Base-by-base conservation (phyloP, 2,797 vertebrate genomes). In the Typhlichthys eigenmanni region DNA sequence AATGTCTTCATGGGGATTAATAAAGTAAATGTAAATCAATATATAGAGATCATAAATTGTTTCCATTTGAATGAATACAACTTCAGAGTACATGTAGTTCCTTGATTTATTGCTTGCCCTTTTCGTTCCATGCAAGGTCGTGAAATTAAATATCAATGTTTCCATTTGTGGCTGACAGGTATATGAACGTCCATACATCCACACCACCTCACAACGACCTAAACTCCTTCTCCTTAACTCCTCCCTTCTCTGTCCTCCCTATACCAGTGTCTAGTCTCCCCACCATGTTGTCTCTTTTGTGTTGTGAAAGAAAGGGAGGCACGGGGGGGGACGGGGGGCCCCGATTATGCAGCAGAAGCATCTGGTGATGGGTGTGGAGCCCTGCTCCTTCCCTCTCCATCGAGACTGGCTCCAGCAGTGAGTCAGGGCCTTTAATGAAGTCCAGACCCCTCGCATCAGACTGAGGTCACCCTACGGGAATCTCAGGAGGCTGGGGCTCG, bases 301-400 rank as follows among this genome's bases (percentile, higher is more conserved):
- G 76, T 67, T 13, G 47, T 66, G 5, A 65, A 67, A 62, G 74
- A 82, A 79, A 76, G 75, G 84, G 88, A 88, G 85, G 83, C 79
- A 79, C 78, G 55, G 1, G 55, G 19, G 57, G 1, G 56, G 19
- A n/a, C 59, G 68, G 77, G 75, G 83, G 85, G 87, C 82, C 87
- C 75, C 80, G 68, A 60, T 70, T 57, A 71, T 92, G 82, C 62
- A 83, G 83, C 54, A 24, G 29, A 75, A 86, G 85, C 92, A 93
- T 92, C 89, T 93, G 92, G 87, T 85, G 78, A 69, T 74, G 91
- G 92, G 92, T 84, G 91, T 89, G 90, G 90, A 89, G 80, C 69
- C 61, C 72, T 78, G 74, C 80, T 80, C 79, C 83, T 79, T 78
- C 75, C 66, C 74, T 78, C 76, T 89, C 85, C 81, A 78, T 85